Evolutionary conservation across 2,888 invertebrate species (phyloP).

Genomic region (Polymixis flavicincta): DNA sequence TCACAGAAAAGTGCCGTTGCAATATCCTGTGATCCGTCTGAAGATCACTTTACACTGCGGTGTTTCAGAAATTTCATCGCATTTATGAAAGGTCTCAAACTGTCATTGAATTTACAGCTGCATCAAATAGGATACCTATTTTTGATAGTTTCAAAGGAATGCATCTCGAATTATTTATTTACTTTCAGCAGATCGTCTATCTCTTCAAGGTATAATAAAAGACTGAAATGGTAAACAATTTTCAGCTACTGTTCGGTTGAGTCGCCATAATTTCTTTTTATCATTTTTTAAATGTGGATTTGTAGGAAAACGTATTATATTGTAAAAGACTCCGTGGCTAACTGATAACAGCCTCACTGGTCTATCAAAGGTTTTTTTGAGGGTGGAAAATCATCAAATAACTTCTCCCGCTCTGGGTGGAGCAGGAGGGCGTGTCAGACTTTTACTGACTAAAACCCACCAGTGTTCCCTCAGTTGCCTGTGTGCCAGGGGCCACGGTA

Average conservation of each 20-base stretch:
- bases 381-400: too few relatives aligned
- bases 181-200: slow-evolving; percentile 28
- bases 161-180: slow-evolving; percentile 50
- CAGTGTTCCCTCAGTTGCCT: too few relatives aligned
- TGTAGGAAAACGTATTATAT: too few relatives aligned
- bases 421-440: too few relatives aligned
- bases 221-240: neutral
- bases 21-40: slow-evolving; percentile 21
- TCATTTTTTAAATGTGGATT: too few relatives aligned
- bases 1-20: neutral
- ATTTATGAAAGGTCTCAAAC: slow-evolving; percentile 57
- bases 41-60: slow-evolving; percentile 41
- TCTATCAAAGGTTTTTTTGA: too few relatives aligned
- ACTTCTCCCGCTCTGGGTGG: too few relatives aligned
- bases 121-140: slow-evolving; percentile 53
- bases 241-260: neutral
- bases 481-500: too few relatives aligned
- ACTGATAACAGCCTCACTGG: too few relatives aligned
- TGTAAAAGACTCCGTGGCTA: too few relatives aligned
- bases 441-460: too few relatives aligned
- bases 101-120: slow-evolving; percentile 61
- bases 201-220: slow-evolving; percentile 10
- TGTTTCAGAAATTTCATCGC: slow-evolving; percentile 48
- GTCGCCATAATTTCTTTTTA: too few relatives aligned
- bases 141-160: slow-evolving; percentile 45